Conservation (phyloP, 2,888 invertebrate species). For the Chaitophorus viminalis region DNA sequence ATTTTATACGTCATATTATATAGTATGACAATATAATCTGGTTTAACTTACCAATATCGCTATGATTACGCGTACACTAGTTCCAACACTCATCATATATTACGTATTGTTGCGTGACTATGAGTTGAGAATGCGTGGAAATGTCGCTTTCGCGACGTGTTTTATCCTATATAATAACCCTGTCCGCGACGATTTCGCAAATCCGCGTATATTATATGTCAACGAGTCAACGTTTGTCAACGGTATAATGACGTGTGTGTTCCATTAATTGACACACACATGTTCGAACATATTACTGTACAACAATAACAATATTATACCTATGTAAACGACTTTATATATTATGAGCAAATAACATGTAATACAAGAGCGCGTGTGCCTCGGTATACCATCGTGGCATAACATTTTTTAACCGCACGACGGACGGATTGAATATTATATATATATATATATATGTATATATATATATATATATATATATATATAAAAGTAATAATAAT, state of each 20-base stretch:
- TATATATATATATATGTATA: too few relatives aligned
- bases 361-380: neutral
- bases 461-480: too few relatives aligned
- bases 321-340: neutral
- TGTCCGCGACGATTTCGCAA: too few relatives aligned
- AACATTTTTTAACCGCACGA: conserved; percentile 4
- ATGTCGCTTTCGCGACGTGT: neutral
- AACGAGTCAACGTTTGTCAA: neutral
- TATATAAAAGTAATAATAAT: too few relatives aligned
- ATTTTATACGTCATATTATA: too few relatives aligned
- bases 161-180: neutral
- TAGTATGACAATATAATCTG: neutral
- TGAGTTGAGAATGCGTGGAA: neutral
- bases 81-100: conserved; percentile 20
- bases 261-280: conserved; percentile 16
- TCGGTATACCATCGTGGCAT: neutral
- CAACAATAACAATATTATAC: neutral
- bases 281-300: conserved; percentile 12
- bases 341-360: conserved; percentile 2
- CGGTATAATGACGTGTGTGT: neutral
- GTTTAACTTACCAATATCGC: conserved; percentile 26
- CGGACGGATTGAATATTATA: neutral
- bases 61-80: neutral
- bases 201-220: neutral
- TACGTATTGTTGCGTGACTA: neutral